phyloP scores from a whole-genome alignment of 2,797 vertebrate species.

The Potorous gilbertii region DNA sequence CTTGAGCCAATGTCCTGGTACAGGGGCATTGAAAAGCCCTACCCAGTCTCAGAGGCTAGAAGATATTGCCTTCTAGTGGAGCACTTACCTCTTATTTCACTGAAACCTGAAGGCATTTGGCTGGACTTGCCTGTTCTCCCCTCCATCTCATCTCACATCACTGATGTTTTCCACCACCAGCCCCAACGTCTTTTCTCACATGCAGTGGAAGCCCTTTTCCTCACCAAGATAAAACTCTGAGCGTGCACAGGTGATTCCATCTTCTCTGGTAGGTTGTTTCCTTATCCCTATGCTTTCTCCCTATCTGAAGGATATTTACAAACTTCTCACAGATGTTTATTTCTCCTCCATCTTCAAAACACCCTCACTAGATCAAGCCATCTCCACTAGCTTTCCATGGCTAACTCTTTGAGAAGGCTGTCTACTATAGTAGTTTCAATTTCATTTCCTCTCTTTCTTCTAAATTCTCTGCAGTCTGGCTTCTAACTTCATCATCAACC shows the following conservation, averaged over 20 bases:
- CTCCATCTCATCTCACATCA: background rate
- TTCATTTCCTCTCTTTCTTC: too few relatives aligned
- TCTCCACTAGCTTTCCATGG: too few relatives aligned
- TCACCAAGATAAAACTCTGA: background rate
- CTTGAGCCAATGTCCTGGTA: too few relatives aligned
- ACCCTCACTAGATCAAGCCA: background rate
- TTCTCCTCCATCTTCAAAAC: background rate
- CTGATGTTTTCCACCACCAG: background rate
- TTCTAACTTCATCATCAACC: background rate
- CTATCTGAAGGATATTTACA: background rate
- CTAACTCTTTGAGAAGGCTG: background rate
- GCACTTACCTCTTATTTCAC: background rate
- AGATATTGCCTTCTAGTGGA: too few relatives aligned
- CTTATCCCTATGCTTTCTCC: background rate
- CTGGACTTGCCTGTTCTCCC: background rate
- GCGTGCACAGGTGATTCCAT: background rate
- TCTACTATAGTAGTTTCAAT: too few relatives aligned
- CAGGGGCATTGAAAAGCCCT: too few relatives aligned
- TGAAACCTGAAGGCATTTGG: background rate
- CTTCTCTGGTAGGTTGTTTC: background rate
- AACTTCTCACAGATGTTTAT: background rate
- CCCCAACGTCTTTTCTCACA: background rate
- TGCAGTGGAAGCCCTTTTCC: background rate
- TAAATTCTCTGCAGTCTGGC: background rate
- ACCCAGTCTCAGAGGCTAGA: too few relatives aligned